Evolutionary conservation across 2,113 vertebrate genomes (phyloP), one percentile per base, ranked within the genome.

Genomic region (Eupsittula cactorum): DNA sequence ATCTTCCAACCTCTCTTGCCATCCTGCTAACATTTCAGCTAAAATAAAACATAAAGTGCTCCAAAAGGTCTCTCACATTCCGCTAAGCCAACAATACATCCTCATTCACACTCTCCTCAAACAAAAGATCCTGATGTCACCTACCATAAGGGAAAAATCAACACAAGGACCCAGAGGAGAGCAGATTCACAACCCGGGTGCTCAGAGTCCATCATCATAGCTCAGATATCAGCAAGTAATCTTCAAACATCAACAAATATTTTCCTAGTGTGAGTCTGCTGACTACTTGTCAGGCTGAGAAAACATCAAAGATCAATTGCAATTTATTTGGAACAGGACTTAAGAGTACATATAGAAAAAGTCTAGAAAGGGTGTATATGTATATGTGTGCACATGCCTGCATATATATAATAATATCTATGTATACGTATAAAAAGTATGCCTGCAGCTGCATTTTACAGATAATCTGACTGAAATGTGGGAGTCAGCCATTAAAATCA

Each of bases 401-500:
- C 50, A 13, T 44, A 31, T 65, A 57, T 77, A 64, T 10, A 57
- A 67, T 47, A 77, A 37, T 73, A 63, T 9, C 41, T 60, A 24
- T 39, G 25, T 50, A 70, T 37, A 28, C 49, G 65, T 49, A 80
- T 55, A 42, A 82, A 63, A 67, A 75, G 18, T 33, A 39, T 21
- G n/a, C 52, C 46, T 81, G 67, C 80, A 92, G 82, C 83, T 96
- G 74, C 83, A 35, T 85, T 75, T 82, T 78, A 53, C 23, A 85
- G 65, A 90, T 85, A 73, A 69, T 47, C 12, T 69, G 49, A 85
- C 49, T 90, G 60, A n/a, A 90, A 35, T 23, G 47, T 76, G 57
- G 63, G 63, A 96, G 89, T 77, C 49, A 83, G 57, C 39, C 46
- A 90, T 62, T 77, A 77, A 94, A 96, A 92, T 50, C 24, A 39